phyloP scores from a whole-genome alignment of 2,888 invertebrate species.

The Epinotia bilunana region DNA sequence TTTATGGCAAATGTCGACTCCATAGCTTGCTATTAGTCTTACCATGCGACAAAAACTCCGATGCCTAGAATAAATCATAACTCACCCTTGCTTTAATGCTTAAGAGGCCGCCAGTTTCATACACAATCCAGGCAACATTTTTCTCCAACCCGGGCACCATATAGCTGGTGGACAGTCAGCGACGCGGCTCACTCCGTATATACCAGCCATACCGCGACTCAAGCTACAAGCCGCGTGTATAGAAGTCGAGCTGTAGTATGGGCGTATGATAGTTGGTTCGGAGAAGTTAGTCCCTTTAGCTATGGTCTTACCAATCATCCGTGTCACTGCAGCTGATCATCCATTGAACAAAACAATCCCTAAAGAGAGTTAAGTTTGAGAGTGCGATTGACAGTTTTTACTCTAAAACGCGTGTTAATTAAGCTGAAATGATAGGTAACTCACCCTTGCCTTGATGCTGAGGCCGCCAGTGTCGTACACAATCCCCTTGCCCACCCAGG shows the following conservation, averaged over 20 bases:
- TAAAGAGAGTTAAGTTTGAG: too few species aligned
- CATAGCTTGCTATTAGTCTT: too few species aligned
- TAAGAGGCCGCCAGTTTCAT: slow-evolving; percentile 94
- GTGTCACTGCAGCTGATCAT: too few species aligned
- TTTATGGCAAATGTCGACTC: too few species aligned
- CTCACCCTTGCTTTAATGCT: slow-evolving; percentile 94
- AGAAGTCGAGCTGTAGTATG: slow-evolving; percentile 77
- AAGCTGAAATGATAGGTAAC: slow-evolving; percentile 33
- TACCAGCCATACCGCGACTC: slow-evolving; percentile 91
- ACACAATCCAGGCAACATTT: slow-evolving; percentile 92
- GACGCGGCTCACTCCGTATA: slow-evolving; percentile 92
- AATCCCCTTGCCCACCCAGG: slow-evolving; percentile 97
- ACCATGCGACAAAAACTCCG: too few species aligned
- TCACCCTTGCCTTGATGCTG: slow-evolving; percentile 94
- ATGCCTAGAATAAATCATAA: too few species aligned
- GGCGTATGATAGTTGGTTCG: too few species aligned
- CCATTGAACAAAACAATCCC: too few species aligned
- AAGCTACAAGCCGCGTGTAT: too few species aligned
- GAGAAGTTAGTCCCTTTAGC: too few species aligned
- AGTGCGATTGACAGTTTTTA: background rate
- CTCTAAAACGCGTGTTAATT: background rate
- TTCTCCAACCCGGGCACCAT: slow-evolving; percentile 67
- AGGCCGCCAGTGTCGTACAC: slow-evolving; percentile 97
- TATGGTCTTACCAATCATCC: too few species aligned
- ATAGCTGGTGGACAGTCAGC: slow-evolving; percentile 82